Evolutionary conservation across 2,113 vertebrate genomes (phyloP).

Genomic region (Scolopax mira): DNA sequence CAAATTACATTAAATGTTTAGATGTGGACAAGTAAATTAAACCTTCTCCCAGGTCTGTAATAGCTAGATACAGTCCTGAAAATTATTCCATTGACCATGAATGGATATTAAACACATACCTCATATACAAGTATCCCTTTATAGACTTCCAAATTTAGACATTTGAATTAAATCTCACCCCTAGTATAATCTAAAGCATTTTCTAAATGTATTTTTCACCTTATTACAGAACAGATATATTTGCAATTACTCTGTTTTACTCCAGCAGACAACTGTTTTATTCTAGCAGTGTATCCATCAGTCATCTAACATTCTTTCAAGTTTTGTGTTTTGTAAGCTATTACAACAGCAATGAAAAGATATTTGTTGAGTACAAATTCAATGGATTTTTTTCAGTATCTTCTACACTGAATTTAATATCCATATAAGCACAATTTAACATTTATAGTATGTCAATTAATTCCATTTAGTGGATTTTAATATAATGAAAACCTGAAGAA

Average conservation of each 20-base stretch:
- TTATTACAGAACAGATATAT: background rate
- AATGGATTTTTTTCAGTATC: background rate
- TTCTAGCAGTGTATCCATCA: background rate
- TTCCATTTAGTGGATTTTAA: background rate
- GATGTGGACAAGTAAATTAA: background rate
- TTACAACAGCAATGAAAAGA: background rate
- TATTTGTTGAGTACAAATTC: background rate
- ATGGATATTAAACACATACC: background rate
- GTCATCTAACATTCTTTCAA: background rate
- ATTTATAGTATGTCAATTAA: background rate
- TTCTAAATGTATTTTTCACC: background rate
- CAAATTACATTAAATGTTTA: background rate
- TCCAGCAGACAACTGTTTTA: background rate
- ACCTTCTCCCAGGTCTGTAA: background rate
- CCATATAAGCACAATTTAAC: background rate
- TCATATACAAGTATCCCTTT: background rate
- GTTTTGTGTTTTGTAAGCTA: background rate
- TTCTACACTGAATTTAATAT: background rate
- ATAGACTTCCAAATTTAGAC: background rate
- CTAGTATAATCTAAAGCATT: background rate
- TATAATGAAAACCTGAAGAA: background rate
- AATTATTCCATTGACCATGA: background rate
- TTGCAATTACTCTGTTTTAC: background rate
- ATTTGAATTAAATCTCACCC: background rate
- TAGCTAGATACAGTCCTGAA: background rate